Evolutionary conservation across 2,797 vertebrate species (phyloP).

Genomic region (Channallabes apus): DNA sequence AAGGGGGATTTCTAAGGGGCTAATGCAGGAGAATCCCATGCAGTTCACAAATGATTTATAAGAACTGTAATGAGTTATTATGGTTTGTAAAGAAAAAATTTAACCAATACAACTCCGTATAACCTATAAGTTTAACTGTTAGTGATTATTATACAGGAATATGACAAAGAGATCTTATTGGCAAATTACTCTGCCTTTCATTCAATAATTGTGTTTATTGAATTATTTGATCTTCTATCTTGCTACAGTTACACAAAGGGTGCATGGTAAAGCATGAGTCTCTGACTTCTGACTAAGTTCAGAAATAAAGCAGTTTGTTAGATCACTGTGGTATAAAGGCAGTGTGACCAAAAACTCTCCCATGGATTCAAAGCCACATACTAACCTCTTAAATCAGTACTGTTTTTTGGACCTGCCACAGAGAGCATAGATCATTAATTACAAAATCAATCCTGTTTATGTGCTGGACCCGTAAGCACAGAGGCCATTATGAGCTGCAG

Average conservation of each 20-base stretch:
- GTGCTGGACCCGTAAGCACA: slow-evolving; percentile 45
- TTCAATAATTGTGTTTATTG: background rate
- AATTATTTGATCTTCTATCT: background rate
- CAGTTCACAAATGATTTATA: background rate
- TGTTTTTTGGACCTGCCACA: slow-evolving; percentile 29
- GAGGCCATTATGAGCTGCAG: slow-evolving; percentile 49
- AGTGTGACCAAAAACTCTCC: background rate
- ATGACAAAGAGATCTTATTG: no score
- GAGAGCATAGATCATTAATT: slow-evolving; percentile 49
- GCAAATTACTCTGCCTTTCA: background rate
- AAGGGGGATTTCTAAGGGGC: background rate
- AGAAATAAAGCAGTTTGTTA: background rate
- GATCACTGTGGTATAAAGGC: background rate
- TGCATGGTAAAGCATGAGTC: background rate
- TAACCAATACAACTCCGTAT: background rate
- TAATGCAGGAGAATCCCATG: background rate
- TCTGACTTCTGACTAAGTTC: background rate
- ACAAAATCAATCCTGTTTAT: slow-evolving; percentile 49
- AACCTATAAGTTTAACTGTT: background rate
- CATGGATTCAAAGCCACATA: slow-evolving; percentile 4
- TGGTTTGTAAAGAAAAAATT: background rate
- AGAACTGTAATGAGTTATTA: background rate
- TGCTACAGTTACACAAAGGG: background rate
- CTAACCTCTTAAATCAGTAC: slow-evolving; percentile 29
- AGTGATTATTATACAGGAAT: no score